Percentiles rank a stretch among this genome's conserved stretches.
Conservation (phyloP, 1,140 invertebrate species). For the Caenorhabditis elegans region DNA sequence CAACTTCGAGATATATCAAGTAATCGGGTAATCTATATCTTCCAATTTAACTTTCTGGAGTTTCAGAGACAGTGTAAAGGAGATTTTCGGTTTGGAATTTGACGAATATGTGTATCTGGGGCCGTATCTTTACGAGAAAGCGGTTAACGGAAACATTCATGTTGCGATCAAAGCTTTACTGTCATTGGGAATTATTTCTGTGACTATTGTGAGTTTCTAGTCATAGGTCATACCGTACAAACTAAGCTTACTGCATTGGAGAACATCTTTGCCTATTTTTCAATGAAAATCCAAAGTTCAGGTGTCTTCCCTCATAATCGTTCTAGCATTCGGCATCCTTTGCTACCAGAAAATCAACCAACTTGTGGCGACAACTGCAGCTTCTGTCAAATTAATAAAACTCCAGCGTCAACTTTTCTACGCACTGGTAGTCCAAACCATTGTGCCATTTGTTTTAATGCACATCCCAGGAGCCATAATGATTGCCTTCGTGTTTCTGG, state of each 20-base stretch:
- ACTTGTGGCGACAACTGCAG: background rate
- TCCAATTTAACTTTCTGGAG: background rate
- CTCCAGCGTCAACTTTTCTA: background rate
- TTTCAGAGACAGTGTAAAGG: background rate
- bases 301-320: background rate
- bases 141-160: background rate
- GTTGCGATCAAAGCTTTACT: background rate
- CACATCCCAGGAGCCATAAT: background rate
- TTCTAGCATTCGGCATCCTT: background rate
- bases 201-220: background rate
- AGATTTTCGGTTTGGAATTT: background rate
- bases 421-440: background rate
- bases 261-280: background rate
- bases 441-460: background rate
- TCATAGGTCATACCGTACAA: too few species aligned
- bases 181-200: background rate
- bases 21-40: background rate
- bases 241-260: too few species aligned
- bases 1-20: background rate
- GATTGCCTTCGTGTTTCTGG: background rate
- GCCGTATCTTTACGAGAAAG: background rate
- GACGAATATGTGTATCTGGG: background rate
- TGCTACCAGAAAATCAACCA: background rate
- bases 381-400: background rate
- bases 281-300: background rate